phyloP scores from a whole-genome alignment of 1,140 invertebrate species.

The Drosophila trapezifrons region DNA sequence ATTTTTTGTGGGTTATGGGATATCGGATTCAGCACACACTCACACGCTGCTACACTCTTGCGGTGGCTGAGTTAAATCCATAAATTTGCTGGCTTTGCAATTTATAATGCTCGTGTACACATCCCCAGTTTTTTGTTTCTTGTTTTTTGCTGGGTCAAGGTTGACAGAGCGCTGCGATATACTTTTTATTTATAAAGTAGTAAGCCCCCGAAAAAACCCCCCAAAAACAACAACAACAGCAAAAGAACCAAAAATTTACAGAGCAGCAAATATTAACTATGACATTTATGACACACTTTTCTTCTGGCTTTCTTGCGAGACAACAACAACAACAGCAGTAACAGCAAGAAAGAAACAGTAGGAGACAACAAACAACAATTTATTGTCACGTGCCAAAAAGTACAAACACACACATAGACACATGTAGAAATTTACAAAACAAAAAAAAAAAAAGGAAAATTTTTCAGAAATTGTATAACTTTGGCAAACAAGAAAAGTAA shows the following conservation, averaged over 20 bases:
- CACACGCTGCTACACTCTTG: slow-evolving; percentile 1
- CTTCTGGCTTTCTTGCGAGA: slow-evolving; percentile 40
- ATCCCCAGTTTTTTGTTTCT: slow-evolving; percentile 30
- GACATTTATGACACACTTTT: slow-evolving; percentile 81
- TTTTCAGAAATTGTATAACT: slow-evolving; percentile 65
- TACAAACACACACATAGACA: slow-evolving; percentile 57
- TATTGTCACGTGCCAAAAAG: slow-evolving; percentile 80
- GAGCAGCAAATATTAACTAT: slow-evolving; percentile 81
- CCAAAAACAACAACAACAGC: slow-evolving; percentile 42
- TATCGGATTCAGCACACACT: slow-evolving; percentile 42
- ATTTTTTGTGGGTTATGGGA: slow-evolving; percentile 61
- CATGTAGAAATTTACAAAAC: slow-evolving; percentile 24
- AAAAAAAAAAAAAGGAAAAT: slow-evolving; percentile 2
- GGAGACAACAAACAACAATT: slow-evolving; percentile 72
- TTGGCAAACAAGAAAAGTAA: slow-evolving; percentile 73
- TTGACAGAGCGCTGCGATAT: slow-evolving; percentile 72
- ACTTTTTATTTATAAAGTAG: slow-evolving; percentile 70
- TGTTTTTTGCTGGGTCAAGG: slow-evolving; percentile 68
- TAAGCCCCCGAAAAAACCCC: slow-evolving; percentile 51
- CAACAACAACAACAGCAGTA: slow-evolving; percentile 19
- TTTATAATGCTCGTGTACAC: slow-evolving; percentile 40
- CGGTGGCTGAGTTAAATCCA: slow-evolving; percentile 42
- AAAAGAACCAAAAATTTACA: slow-evolving; percentile 49
- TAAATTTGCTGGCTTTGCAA: slow-evolving; percentile 61
- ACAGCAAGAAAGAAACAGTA: slow-evolving; percentile 21